Conservation (phyloP, 2,888 invertebrate species). For the Lepidonotus clava region DNA sequence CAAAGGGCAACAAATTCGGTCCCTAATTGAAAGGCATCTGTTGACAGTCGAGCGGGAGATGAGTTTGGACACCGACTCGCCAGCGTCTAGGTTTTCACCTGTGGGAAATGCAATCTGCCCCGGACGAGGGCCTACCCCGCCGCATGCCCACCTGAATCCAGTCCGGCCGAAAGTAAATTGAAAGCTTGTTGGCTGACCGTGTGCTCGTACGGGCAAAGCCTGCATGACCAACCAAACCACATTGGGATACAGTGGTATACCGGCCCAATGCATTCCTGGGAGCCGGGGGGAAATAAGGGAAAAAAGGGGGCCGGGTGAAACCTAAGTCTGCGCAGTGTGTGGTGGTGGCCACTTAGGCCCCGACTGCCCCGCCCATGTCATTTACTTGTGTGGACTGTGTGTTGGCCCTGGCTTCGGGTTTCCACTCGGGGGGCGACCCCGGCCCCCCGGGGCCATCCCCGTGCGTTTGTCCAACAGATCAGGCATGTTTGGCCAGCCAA, state of each 20-base stretch:
- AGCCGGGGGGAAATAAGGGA: neutral
- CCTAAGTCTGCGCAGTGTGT: neutral
- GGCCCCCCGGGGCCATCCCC: neutral
- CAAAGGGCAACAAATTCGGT: neutral
- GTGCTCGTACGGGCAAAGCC: neutral
- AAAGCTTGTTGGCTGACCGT: conserved; percentile 13
- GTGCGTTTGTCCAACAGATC: conserved; percentile 50
- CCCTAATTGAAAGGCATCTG: conserved; percentile 41
- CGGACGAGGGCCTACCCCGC: neutral
- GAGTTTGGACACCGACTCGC: neutral
- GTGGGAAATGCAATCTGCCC: conserved; percentile 17
- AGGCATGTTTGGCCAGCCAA: conserved; percentile 49
- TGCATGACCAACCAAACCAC: too few species aligned
- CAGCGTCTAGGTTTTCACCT: neutral
- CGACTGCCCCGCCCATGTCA: conserved; percentile 51
- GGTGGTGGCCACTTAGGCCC: conserved; percentile 25
- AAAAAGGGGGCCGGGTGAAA: conserved; percentile 17
- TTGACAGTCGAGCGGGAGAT: neutral
- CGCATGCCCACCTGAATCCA: conserved; percentile 1
- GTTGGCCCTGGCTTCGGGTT: conserved; percentile 43
- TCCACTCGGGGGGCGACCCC: conserved; percentile 36
- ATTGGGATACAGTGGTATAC: too few species aligned
- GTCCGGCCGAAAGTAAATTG: neutral
- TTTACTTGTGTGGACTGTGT: conserved; percentile 49
- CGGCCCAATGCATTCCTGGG: conserved; percentile 23